These are phyloP conservation scores for Steinernema khuongi DNA, from an alignment of 1,140 invertebrate genomes.

Conservation along the genomic window DNA sequence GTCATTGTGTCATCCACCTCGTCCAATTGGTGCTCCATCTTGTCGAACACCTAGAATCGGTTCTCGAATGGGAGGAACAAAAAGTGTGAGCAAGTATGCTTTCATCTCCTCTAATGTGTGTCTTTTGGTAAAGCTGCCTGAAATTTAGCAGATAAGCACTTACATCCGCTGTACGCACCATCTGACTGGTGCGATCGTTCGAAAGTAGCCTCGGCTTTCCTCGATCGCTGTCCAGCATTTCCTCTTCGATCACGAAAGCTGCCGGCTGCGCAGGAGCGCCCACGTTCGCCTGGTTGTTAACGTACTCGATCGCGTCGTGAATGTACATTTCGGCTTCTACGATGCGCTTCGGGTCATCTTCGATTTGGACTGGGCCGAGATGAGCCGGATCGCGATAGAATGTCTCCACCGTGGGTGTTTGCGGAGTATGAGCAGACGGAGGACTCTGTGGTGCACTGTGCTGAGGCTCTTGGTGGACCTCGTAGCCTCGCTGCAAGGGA, in stretches of 20 bases:
- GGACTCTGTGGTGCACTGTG: neutral
- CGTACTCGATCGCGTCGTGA: constrained; percentile 34
- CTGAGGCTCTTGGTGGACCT: neutral
- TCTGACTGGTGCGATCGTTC: constrained; percentile 41
- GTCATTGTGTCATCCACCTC: constrained; percentile 53
- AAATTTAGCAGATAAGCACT: constrained; percentile 19
- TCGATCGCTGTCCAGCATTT: constrained; percentile 40
- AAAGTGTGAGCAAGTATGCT: neutral
- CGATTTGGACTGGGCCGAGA: constrained; percentile 16
- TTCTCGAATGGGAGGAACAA: constrained; percentile 7
- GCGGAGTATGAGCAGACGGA: neutral
- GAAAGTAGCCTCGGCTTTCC: constrained; percentile 20
- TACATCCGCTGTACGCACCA: constrained; percentile 48
- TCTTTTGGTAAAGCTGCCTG: neutral
- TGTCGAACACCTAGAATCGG: constrained; percentile 46
- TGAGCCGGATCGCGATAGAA: constrained; percentile 14
- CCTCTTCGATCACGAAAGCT: constrained; percentile 51
- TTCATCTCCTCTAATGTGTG: constrained; percentile 7
- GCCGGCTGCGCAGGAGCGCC: neutral
- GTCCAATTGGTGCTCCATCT: constrained; percentile 42
- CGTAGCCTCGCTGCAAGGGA: neutral
- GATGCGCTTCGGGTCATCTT: constrained; percentile 22
- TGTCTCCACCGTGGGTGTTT: neutral
- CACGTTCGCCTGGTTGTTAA: constrained; percentile 17
- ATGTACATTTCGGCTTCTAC: constrained; percentile 33